Evolutionary conservation across 1,140 invertebrate genomes (phyloP), one percentile per base, ranked within the genome.

Genomic region (Onthophagus taurus): DNA sequence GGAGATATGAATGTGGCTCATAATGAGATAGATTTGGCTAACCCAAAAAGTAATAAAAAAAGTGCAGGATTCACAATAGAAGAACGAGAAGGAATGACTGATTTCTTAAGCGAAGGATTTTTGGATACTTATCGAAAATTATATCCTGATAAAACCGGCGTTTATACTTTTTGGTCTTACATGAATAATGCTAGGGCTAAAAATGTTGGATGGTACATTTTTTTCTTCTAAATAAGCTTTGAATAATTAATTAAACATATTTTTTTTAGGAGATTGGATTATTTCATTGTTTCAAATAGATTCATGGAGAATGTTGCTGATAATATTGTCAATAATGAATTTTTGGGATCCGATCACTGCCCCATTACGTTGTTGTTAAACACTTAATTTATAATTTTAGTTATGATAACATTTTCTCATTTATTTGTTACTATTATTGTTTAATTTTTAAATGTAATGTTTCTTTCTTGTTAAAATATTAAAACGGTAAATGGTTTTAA

Each of bases 1-100:
- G 95, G 96, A 2, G 96, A 99, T 67, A 81, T 99, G 73, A 99
- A 99, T 72, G 95, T 98, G 4, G 84, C 94, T 33, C 95, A 99
- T 66, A 68, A 83, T 52, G 88, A 94, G 74, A 97, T 97, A 60
- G 94, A 98, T 77, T 69, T 98, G 47, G 79, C 81, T 9, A 97
- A 98, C 74, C 94, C 96, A 2, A 93, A 94, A 65, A 78, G 78
- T 0, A 99, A 98, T 63, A 85, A 77, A 37, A 91, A 84, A 63
- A 91, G 83, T 63, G 91, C 95, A 31, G 96, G 96, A 9, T 99
- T 98, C 59, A 98, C 94, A 0, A 71, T 81, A 54, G 88, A 97
- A 64, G 95, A 98, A 68, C 71, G 95, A 41, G 80, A 91, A 26
- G 89, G 80, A 14, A 92, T 99, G 77, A 84, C 82, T 0, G 77